Conservation (phyloP, 2,888 invertebrate genomes). For the Strigamia maritima region DNA sequence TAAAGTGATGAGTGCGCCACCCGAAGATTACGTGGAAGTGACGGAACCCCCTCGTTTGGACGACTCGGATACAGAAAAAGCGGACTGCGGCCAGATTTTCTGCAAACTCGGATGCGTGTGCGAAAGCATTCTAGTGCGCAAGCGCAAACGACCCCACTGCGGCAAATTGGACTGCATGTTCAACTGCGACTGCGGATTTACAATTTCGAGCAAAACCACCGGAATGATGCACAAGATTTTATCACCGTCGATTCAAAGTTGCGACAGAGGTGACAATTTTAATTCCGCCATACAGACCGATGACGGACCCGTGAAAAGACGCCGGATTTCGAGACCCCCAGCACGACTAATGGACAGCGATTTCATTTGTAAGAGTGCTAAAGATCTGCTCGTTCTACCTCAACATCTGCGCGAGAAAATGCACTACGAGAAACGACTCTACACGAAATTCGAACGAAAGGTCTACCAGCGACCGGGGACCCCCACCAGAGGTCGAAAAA, state of each 20-base stretch:
- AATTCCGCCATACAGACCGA: constrained; percentile 25
- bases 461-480: not conserved
- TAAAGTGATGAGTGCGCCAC: not conserved
- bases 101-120: constrained; percentile 68
- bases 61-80: not conserved
- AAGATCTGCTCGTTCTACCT: constrained; percentile 35
- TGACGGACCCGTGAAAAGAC: constrained; percentile 32
- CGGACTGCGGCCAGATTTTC: constrained; percentile 57
- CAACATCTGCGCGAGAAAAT: not conserved
- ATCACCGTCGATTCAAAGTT: not conserved
- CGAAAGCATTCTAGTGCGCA: constrained; percentile 53
- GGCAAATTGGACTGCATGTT: constrained; percentile 63
- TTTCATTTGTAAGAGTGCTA: constrained; percentile 34
- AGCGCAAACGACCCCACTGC: constrained; percentile 59
- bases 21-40: not conserved
- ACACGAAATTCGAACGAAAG: not conserved
- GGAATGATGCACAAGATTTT: not conserved
- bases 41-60: not conserved
- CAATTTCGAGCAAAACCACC: not conserved
- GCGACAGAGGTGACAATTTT: not conserved
- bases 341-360: constrained; percentile 41
- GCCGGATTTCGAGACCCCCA: constrained; percentile 39
- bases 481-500: not conserved
- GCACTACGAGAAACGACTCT: not conserved
- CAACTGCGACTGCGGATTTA: constrained; percentile 54